These are phyloP conservation scores for Theretra japonica DNA, from an alignment of 2,888 invertebrate species.

Conservation along the genomic window DNA sequence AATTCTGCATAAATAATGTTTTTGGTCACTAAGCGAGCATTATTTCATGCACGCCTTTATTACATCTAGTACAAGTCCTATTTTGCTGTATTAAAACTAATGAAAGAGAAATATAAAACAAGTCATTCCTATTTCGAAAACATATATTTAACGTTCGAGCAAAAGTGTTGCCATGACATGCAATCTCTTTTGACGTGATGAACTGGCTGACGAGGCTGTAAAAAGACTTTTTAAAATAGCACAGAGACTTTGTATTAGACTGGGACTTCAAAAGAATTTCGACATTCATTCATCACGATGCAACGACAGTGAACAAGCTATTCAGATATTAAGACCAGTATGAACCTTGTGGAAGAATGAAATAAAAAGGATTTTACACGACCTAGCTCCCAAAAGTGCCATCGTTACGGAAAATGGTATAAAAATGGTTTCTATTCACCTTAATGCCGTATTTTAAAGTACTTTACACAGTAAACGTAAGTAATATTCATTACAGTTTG, in stretches of 20 bases:
- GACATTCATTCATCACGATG: constrained; percentile 31
- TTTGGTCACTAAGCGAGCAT: not conserved
- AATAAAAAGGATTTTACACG: not conserved
- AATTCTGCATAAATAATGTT: not conserved
- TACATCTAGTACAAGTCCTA: too few relatives aligned
- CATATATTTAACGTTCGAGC: not conserved
- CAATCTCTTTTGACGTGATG: constrained; percentile 22
- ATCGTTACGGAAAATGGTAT: not conserved
- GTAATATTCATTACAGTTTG: too few relatives aligned
- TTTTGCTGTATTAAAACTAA: not conserved
- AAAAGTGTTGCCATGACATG: constrained; percentile 21
- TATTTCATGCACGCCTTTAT: too few relatives aligned
- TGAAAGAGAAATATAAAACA: not conserved
- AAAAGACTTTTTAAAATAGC: constrained; percentile 35
- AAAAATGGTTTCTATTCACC: not conserved
- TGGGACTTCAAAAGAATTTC: constrained; percentile 22
- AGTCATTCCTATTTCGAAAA: not conserved
- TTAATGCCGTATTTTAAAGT: not conserved
- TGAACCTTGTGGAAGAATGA: constrained; percentile 12
- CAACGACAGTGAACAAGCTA: constrained; percentile 28
- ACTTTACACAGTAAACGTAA: too few relatives aligned
- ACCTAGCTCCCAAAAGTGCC: not conserved
- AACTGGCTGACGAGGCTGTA: constrained; percentile 40
- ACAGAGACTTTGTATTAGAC: constrained; percentile 17
- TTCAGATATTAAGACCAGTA: constrained; percentile 17